Evolutionary conservation across 2,113 vertebrate genomes (phyloP).

Genomic region (Alectura lathami): DNA sequence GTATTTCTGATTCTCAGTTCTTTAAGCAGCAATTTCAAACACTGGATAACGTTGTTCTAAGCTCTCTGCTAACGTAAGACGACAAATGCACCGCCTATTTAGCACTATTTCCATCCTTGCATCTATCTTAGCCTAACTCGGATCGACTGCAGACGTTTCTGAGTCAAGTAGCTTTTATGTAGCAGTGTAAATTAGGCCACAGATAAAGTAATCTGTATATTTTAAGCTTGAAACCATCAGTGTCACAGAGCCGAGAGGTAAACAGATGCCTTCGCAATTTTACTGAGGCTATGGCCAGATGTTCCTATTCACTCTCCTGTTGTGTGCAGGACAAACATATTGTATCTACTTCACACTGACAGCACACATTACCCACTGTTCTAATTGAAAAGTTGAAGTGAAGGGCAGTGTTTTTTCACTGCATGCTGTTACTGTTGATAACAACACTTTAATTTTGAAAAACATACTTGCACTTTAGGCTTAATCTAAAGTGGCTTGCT

Average conservation of each 20-base stretch:
- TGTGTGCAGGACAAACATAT: constrained; percentile 81
- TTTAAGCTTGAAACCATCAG: constrained; percentile 88
- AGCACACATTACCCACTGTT: constrained; percentile 80
- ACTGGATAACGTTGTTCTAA: background rate
- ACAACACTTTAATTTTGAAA: constrained; percentile 70
- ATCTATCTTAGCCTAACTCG: constrained; percentile 41
- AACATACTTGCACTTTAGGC: constrained; percentile 42
- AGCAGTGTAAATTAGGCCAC: constrained; percentile 88
- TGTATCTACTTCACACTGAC: constrained; percentile 82
- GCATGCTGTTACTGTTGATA: constrained; percentile 53
- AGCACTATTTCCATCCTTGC: constrained; percentile 9
- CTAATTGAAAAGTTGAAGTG: constrained; percentile 76
- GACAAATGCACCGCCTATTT: constrained; percentile 4
- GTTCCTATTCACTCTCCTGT: constrained; percentile 78
- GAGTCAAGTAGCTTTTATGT: constrained; percentile 69
- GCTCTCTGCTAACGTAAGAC: background rate
- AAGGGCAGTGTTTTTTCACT: constrained; percentile 76
- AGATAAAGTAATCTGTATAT: constrained; percentile 80
- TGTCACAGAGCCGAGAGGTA: constrained; percentile 86
- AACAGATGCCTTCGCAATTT: constrained; percentile 89
- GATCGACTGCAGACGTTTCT: constrained; percentile 63
- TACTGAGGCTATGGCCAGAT: constrained; percentile 83
- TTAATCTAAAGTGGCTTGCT: constrained; percentile 45
- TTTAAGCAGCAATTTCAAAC: constrained; percentile 22
- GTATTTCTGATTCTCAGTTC: background rate